Evolutionary conservation across 2,888 invertebrate species (phyloP).

Genomic region (Synergus umbraculus): DNA sequence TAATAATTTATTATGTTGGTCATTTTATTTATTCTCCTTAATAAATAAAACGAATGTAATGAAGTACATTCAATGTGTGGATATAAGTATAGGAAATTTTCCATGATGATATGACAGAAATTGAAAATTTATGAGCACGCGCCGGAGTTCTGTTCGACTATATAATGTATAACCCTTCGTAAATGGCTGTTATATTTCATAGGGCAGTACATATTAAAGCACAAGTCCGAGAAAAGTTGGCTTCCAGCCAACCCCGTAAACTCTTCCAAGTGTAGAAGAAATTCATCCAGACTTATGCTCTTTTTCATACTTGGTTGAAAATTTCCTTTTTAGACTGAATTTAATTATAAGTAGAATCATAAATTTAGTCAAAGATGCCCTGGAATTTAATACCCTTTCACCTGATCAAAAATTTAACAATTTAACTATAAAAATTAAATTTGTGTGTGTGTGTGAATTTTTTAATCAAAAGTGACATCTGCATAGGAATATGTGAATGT

Average conservation of each 20-base stretch:
- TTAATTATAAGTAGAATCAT: neutral
- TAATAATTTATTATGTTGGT: slow-evolving; percentile 4
- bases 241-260: slow-evolving; percentile 16
- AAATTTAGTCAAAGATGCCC: neutral
- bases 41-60: neutral
- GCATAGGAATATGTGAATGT: too few relatives aligned
- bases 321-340: slow-evolving; percentile 5
- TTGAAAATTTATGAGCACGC: slow-evolving; percentile 34
- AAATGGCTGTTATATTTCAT: slow-evolving; percentile 41
- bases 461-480: too few relatives aligned
- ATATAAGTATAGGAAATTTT: slow-evolving; percentile 33
- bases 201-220: slow-evolving; percentile 40
- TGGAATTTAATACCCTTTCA: neutral
- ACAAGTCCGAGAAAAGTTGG: slow-evolving; percentile 35
- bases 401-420: neutral
- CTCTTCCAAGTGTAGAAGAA: slow-evolving; percentile 17
- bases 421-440: neutral
- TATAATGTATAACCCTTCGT: slow-evolving; percentile 40
- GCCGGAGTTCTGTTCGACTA: slow-evolving; percentile 30
- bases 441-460: neutral
- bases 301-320: slow-evolving; percentile 22
- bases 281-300: neutral
- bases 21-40: slow-evolving; percentile 10
- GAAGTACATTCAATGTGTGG: slow-evolving; percentile 13
- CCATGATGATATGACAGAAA: slow-evolving; percentile 37